Percentiles rank a stretch among this genome's conserved stretches.
phyloP scores from a whole-genome alignment of 2,113 vertebrate genomes.

The Brachyhypopomus gauderio region DNA sequence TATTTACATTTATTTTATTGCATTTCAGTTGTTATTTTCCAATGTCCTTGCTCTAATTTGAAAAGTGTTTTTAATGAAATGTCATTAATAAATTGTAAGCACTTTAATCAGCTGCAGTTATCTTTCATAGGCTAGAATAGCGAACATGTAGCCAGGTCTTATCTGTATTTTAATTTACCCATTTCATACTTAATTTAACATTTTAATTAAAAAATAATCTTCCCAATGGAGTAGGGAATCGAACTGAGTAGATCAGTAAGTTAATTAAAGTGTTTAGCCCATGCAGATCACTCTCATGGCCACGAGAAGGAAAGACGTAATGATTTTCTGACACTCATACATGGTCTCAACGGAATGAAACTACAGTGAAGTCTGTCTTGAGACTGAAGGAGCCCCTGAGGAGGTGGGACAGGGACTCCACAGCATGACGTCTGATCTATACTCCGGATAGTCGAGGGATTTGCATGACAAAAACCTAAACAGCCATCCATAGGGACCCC shows the following conservation, averaged over 20 bases:
- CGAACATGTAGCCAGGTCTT: background rate
- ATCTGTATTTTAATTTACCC: conserved; percentile 4
- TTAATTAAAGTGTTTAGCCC: background rate
- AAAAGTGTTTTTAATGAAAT: too few species aligned
- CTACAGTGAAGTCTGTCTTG: background rate
- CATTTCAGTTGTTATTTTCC: too few species aligned
- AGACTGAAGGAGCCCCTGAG: too few species aligned
- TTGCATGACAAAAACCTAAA: background rate
- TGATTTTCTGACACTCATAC: background rate
- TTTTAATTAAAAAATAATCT: background rate
- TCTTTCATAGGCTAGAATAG: background rate
- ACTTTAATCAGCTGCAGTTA: background rate
- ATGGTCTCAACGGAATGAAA: background rate
- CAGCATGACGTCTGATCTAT: too few species aligned
- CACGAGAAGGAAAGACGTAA: background rate
- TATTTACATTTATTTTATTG: too few species aligned
- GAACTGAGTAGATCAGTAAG: background rate
- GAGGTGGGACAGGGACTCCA: too few species aligned
- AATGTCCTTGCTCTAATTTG: too few species aligned
- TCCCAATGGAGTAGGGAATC: background rate
- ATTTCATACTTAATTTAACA: conserved; percentile 7
- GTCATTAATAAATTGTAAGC: too few species aligned
- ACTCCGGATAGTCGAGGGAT: too few species aligned
- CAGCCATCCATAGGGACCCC: background rate
- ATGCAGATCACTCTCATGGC: background rate